Evolutionary conservation across 2,888 invertebrate genomes (phyloP), one percentile per base, ranked within the genome.

Genomic region (Sussaba pulchella): DNA sequence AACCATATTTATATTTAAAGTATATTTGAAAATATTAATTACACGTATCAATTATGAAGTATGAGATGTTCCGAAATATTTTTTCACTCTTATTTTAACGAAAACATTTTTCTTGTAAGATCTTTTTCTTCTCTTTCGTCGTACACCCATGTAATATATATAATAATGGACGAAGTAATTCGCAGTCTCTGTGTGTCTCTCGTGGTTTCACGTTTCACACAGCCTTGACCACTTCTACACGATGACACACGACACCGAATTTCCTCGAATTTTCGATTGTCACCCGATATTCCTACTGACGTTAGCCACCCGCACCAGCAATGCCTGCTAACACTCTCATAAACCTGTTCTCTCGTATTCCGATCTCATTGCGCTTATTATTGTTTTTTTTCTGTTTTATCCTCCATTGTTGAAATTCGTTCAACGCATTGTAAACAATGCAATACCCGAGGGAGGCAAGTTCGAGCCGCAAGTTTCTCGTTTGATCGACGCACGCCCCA

Each of bases 181-280:
- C 50, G 36, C 19, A 12, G 31, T 36, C 26, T 59, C 24, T 45
- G 9, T n/a, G 47, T 47, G 3, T 21, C 8, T 31, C 24, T 17
- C 1, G 45, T 14, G 36, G 39, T 31, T 19, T 71, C 59, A n/a
- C 9, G 17, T 71, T 71, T 39, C 61, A 61, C 10, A 39, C 31
- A 14, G n/a, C n/a, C 24, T 17, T 4, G 12, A 1, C 10, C 26
- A 14, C 41, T 26, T 39, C 19, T 14, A 19, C 14, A 24, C 47
- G 36, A 39, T 41, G 36, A 59, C 45, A 71, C 64, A 2, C 47
- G 61, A 21, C 61, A 61, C 61, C 61, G 61, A 41, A 24, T 24
- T 61, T 21, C 39, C 47, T 14, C 39, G 61, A 61, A 59, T 47
- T 41, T 17, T 45, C 70, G 45, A 70, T 17, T 59, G 71, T 59